These are phyloP conservation scores for Hedya salicella DNA, from an alignment of 2,888 invertebrate genomes.

Conservation along the genomic window DNA sequence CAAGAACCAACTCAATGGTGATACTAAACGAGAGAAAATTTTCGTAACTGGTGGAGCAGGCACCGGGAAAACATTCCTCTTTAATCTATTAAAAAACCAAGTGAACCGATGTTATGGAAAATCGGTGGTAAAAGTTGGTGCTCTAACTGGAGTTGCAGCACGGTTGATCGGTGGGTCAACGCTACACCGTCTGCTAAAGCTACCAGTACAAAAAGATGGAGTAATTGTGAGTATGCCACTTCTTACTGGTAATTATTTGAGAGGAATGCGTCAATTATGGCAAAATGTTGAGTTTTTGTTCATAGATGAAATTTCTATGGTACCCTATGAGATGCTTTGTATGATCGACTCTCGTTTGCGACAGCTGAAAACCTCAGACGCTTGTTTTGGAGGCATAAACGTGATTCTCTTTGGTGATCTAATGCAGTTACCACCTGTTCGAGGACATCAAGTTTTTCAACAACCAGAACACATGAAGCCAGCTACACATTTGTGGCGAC, in stretches of 20 bases:
- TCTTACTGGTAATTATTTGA: constrained; percentile 49
- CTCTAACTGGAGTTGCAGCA: constrained; percentile 56
- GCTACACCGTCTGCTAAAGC: constrained; percentile 47
- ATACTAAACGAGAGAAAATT: constrained; percentile 10
- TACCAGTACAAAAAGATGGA: constrained; percentile 44
- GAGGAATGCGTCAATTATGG: no score
- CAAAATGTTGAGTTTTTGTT: constrained; percentile 52
- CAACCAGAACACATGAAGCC: constrained; percentile 17
- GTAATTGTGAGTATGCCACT: constrained; percentile 43
- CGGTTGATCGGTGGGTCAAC: constrained; percentile 48
- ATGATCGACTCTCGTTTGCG: constrained; percentile 50
- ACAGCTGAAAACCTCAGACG: constrained; percentile 45
- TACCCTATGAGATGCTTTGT: no score
- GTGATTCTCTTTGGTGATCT: no score
- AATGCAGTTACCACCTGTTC: constrained; percentile 13
- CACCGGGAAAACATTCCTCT: constrained; percentile 47
- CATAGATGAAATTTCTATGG: constrained; percentile 54
- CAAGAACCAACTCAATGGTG: constrained; percentile 42
- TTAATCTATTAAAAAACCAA: constrained; percentile 48
- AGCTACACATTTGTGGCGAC: constrained; percentile 16
- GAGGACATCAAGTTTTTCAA: constrained; percentile 13
- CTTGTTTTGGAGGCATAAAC: constrained; percentile 45
- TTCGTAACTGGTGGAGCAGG: constrained; percentile 43
- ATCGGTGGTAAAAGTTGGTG: constrained; percentile 45
- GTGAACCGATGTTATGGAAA: constrained; percentile 49